Evolutionary conservation across 2,113 vertebrate species (phyloP), one percentile per base, ranked within the genome.

Genomic region (Plotosus lineatus): DNA sequence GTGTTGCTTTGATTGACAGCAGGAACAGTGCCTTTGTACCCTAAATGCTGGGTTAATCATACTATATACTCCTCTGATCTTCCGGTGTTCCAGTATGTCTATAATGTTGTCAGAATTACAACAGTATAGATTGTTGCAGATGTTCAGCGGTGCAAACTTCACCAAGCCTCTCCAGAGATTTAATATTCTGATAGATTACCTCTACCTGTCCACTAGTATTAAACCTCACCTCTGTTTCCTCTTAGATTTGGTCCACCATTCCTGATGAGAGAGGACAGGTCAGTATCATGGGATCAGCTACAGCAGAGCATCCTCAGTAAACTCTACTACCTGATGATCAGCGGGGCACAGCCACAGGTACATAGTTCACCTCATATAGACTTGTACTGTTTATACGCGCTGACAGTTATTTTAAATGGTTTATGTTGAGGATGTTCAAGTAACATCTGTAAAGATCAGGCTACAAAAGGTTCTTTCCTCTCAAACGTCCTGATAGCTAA

Each of bases 191-290:
- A 23, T 19, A 65, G 23, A 65, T 40, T 7, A 40, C 9, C 4
- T 23, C n/a, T 42, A 1, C 33, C 19, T 65, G 14, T 68, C 23
- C 65, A 44, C 12, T 6, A 6, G 26, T 44, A 11, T 36, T 81
- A 60, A 33, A 69, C 46, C 61, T 48, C 48, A 65, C 33, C 69
- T 50, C 33, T 77, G 83, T 87, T 50, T 0, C 0, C 58, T 4
- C 78, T 12, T 87, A 99, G 97, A 90, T 99, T 99, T 0, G 97
- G 97, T 23, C 97, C 97, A 0, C 97, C 97, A 0, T 95, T 98
- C 86, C 79, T 99, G 83, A 90, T 98, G 86, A 88, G 90, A 75
- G 96, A 97, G 90, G 96, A 98, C 84, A 91, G 95, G 66, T 88
- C 91, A 4, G 63, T 95, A 75, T 96, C 96, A 63, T 98, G 96